Percentiles rank a stretch among this genome's conserved stretches.
Evolutionary conservation across 2,113 vertebrate species (phyloP).

Genomic region (Laticauda colubrina): DNA sequence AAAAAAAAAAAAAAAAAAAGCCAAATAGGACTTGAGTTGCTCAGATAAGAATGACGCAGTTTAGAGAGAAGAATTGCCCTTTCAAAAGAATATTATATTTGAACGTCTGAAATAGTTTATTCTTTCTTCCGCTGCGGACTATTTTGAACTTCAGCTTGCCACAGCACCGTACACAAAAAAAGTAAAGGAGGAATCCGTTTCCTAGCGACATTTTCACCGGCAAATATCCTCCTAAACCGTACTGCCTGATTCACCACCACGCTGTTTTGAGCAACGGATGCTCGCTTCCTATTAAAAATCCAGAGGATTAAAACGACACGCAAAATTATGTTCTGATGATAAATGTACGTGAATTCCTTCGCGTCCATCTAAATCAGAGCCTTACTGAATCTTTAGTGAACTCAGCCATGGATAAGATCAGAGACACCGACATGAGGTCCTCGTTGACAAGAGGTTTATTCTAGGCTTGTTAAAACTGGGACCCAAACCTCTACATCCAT

Average conservation of each 20-base stretch:
- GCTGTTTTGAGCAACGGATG: too few species aligned
- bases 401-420: not conserved
- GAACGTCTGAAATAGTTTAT: not conserved
- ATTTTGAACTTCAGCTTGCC: not conserved
- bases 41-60: not conserved
- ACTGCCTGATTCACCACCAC: constrained; percentile 20
- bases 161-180: not conserved
- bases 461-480: not conserved
- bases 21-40: not conserved
- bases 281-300: not conserved
- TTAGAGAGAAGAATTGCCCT: not conserved
- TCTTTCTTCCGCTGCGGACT: not conserved
- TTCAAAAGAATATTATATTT: not conserved
- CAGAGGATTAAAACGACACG: not conserved
- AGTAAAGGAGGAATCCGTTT: not conserved
- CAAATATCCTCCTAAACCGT: not conserved
- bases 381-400: not conserved
- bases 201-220: not conserved
- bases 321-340: not conserved
- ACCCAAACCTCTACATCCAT: not conserved
- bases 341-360: not conserved
- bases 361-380: not conserved
- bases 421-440: not conserved
- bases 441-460: not conserved
- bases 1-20: too few species aligned